Base-by-base conservation (phyloP, 1,140 invertebrate species). In the Heliconius melpomene region DNA sequence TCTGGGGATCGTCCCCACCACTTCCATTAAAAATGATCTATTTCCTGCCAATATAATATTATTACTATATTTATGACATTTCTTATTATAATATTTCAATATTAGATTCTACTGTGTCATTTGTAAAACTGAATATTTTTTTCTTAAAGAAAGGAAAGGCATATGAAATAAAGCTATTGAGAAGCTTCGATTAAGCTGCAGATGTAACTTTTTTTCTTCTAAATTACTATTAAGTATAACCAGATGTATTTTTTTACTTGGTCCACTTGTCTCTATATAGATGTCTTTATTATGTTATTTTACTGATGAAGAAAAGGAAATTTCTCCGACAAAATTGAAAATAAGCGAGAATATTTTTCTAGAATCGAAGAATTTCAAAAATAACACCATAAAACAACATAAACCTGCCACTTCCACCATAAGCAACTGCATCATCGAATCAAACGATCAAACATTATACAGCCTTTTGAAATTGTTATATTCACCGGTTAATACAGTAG, bases 401-500 rank as follows among this genome's bases (percentile, higher is more conserved):
- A 29, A 26, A 26, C 1, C 9, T 13, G 60, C 60, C 60, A 29
- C 60, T 16, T 18, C 8, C 26, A 72, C 9, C 23, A 9, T 40
- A 73, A 73, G 11, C 60, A 66, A 74, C n/a, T 23, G n/a, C 5
- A 66, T 66, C 57, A 66, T 66, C 26, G 60, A 66, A 66, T 29
- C 23, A 66, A 8, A 66, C 60, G 60, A 26, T 26, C 60, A 66
- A 66, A 66, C 29, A 66, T 26, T 26, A 26, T 66, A 66, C 26
- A 66, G 23, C 60, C 5, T 29, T 29, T 66, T 66, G 26, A 29
- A 66, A 66, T 66, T 66, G 26, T 66, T 66, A 3, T 66, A 66
- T 66, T 66, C 60, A 66, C 60, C 73, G 38, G 73, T 57, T 74
- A 74, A 79, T 66, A 82, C 83, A 82, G 83, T 84, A 84, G 83